phyloP scores from a whole-genome alignment of 2,888 invertebrate species.

The Busseola fusca region DNA sequence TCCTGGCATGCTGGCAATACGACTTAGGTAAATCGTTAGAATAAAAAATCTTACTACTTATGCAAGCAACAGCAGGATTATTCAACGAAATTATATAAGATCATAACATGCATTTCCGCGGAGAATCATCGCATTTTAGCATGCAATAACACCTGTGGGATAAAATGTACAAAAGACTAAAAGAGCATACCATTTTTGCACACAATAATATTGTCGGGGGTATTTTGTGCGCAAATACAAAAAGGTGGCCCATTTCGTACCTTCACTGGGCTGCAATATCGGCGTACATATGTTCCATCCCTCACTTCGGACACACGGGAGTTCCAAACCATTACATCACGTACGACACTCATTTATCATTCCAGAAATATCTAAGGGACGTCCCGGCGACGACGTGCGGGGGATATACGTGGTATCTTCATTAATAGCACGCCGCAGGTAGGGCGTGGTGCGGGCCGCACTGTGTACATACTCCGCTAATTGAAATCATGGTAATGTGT shows the following conservation, averaged over 20 bases:
- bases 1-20: conserved; percentile 35
- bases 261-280: conserved; percentile 52
- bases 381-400: conserved; percentile 64
- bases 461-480: conserved; percentile 64
- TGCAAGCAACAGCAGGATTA: neutral
- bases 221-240: conserved; percentile 42
- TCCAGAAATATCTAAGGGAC: conserved; percentile 74
- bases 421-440: conserved; percentile 68
- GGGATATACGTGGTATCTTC: conserved; percentile 68
- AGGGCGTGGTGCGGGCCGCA: conserved; percentile 47
- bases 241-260: conserved; percentile 38
- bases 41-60: conserved; percentile 10
- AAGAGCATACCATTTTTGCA: conserved; percentile 9
- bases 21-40: conserved; percentile 12
- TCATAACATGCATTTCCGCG: conserved; percentile 23
- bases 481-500: conserved; percentile 67
- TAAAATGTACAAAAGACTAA: conserved; percentile 20
- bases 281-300: conserved; percentile 58
- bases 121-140: conserved; percentile 11
- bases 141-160: conserved; percentile 47
- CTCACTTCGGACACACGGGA: conserved; percentile 67
- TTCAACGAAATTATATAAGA: conserved; percentile 4
- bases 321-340: conserved; percentile 72
- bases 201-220: conserved; percentile 41
- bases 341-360: conserved; percentile 79